Evolutionary conservation across 1,140 invertebrate genomes (phyloP).

Genomic region (Catajapyx aquilonaris): DNA sequence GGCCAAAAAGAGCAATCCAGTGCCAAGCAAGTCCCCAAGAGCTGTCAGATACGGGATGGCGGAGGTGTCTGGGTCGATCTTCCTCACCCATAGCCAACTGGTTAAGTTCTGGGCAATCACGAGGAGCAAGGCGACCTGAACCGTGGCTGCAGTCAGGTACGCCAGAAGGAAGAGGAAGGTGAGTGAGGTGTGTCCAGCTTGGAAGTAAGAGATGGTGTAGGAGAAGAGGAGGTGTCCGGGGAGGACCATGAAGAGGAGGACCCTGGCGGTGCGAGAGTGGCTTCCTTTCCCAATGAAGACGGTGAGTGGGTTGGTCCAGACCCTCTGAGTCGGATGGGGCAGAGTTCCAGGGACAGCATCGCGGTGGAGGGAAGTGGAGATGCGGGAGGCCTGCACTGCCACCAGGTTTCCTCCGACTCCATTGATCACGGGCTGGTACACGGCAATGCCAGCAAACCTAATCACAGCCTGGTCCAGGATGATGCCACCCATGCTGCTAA

Average conservation of each 20-base stretch:
- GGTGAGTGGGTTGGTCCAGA: background rate
- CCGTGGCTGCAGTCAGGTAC: conserved; percentile 40
- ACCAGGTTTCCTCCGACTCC: conserved; percentile 93
- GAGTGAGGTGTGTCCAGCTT: conserved; percentile 31
- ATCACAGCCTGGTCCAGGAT: conserved; percentile 56
- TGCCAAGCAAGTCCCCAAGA: conserved; percentile 37
- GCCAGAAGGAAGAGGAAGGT: conserved; percentile 34
- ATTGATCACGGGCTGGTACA: conserved; percentile 82
- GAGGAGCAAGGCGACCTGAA: conserved; percentile 28
- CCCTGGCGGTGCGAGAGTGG: conserved; percentile 47
- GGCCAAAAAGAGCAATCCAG: conserved; percentile 28
- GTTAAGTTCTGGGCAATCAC: conserved; percentile 28
- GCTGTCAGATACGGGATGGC: conserved; percentile 41
- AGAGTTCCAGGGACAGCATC: conserved; percentile 52
- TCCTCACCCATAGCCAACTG: conserved; percentile 29
- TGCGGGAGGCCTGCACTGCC: conserved; percentile 84
- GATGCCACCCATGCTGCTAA: conserved; percentile 38
- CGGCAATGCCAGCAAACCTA: conserved; percentile 52
- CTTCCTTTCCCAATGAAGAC: conserved; percentile 13
- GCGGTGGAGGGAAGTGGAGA: conserved; percentile 80
- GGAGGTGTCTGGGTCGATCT: conserved; percentile 37
- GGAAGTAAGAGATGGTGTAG: conserved; percentile 51
- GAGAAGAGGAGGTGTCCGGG: conserved; percentile 86
- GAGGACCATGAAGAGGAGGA: conserved; percentile 64
- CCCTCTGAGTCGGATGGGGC: conserved; percentile 19